phyloP scores from a whole-genome alignment of 2,797 vertebrate genomes.

The Simalia tracyae region DNA sequence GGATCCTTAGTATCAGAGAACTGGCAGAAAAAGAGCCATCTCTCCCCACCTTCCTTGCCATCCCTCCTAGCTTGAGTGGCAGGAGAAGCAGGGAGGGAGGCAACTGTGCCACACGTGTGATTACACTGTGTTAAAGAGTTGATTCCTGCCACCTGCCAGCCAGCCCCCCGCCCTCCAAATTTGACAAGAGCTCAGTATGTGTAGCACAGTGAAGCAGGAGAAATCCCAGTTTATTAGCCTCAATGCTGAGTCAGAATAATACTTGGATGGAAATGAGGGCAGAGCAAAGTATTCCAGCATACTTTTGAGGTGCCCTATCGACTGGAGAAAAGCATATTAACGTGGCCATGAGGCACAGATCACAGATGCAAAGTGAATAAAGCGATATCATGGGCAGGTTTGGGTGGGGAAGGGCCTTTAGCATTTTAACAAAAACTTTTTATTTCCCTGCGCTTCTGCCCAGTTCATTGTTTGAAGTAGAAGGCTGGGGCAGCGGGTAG shows the following conservation, averaged over 20 bases:
- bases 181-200: neutral
- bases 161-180: neutral
- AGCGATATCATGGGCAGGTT: neutral
- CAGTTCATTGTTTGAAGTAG: neutral
- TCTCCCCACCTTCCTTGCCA: neutral
- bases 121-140: neutral
- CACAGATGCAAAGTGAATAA: neutral
- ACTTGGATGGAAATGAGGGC: neutral
- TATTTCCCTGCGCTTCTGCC: neutral
- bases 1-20: neutral
- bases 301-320: neutral
- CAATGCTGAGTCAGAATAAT: neutral
- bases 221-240: neutral
- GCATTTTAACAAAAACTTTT: neutral
- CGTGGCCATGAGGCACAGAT: neutral
- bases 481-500: neutral
- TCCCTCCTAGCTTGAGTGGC: neutral
- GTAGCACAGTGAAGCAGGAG: neutral
- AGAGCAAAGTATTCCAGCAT: neutral
- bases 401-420: neutral
- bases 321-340: neutral
- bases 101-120: neutral
- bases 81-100: neutral
- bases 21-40: neutral
- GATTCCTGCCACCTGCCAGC: neutral